A percentile compares a stretch with the other conserved stretches of the same genome.
Evolutionary conservation across 2,888 invertebrate species (phyloP).

Genomic region (Sinohyriopsis cumingii): DNA sequence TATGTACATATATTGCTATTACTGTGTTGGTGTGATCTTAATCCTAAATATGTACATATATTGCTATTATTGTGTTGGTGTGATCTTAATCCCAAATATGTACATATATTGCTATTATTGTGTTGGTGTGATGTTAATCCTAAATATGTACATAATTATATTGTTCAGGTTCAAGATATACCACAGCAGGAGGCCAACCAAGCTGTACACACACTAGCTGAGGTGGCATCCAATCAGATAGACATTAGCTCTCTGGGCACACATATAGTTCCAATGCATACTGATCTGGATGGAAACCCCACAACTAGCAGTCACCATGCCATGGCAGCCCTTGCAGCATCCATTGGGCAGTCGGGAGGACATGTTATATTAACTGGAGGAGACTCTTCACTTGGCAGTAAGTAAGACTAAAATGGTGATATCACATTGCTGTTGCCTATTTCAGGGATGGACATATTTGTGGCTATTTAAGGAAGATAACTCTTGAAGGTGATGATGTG

Average conservation of each 20-base stretch:
- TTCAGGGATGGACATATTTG: no score
- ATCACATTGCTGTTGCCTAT: no score
- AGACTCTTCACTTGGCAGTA: slow-evolving; percentile 74
- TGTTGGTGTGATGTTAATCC: no score
- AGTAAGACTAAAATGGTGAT: background rate
- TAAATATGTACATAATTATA: no score
- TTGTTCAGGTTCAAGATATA: slow-evolving; percentile 15
- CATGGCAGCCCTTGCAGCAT: slow-evolving; percentile 78
- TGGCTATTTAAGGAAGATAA: no score
- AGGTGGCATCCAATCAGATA: slow-evolving; percentile 74
- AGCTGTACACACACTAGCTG: slow-evolving; percentile 74
- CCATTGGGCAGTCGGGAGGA: slow-evolving; percentile 75
- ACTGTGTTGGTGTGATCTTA: no score
- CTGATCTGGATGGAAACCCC: slow-evolving; percentile 81
- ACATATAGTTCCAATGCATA: slow-evolving; percentile 78
- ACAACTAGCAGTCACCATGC: slow-evolving; percentile 73
- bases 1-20: no score
- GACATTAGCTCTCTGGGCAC: slow-evolving; percentile 43
- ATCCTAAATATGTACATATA: no score
- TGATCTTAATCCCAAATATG: no score
- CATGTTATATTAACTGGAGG: slow-evolving; percentile 92
- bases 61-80: no score
- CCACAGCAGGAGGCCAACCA: slow-evolving; percentile 63
- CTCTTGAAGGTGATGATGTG: no score
- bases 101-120: no score